Evolutionary conservation across 2,797 vertebrate genomes (phyloP).

Genomic region (Tokudaia tokunoshimensis): DNA sequence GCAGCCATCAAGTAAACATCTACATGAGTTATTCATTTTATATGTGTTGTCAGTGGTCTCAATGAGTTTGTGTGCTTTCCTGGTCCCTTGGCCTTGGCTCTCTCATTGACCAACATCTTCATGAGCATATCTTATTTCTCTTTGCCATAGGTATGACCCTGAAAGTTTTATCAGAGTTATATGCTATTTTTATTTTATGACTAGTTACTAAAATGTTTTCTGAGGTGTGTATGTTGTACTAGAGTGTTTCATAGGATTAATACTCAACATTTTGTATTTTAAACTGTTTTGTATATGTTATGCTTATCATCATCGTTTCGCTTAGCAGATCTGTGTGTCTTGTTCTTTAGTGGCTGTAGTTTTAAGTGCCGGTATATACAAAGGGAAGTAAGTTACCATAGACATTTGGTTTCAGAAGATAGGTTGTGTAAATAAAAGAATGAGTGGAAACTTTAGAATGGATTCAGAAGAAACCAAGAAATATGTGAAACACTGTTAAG

Average conservation of each 20-base stretch:
- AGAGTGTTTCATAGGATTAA: constrained; percentile 50
- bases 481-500: background rate
- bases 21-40: background rate
- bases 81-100: background rate
- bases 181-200: constrained; percentile 7
- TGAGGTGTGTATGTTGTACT: background rate
- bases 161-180: constrained; percentile 43
- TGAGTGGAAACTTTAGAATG: constrained; percentile 63
- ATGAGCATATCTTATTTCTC: constrained; percentile 5
- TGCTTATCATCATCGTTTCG: constrained; percentile 30
- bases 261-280: background rate
- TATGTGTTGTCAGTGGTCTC: background rate
- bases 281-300: background rate
- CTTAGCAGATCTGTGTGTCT: background rate
- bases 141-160: constrained; percentile 10
- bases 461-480: constrained; percentile 36
- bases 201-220: constrained; percentile 32
- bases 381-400: background rate
- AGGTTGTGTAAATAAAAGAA: constrained; percentile 22
- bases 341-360: background rate
- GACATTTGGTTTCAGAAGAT: constrained; percentile 54
- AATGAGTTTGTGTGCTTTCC: background rate
- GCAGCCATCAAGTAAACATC: background rate
- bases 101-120: background rate
- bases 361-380: constrained; percentile 50